A percentile compares a stretch with the other conserved stretches of the same genome.
These are phyloP conservation scores for Pteria penguin DNA, from an alignment of 2,888 invertebrate genomes.

Conservation along the genomic window DNA sequence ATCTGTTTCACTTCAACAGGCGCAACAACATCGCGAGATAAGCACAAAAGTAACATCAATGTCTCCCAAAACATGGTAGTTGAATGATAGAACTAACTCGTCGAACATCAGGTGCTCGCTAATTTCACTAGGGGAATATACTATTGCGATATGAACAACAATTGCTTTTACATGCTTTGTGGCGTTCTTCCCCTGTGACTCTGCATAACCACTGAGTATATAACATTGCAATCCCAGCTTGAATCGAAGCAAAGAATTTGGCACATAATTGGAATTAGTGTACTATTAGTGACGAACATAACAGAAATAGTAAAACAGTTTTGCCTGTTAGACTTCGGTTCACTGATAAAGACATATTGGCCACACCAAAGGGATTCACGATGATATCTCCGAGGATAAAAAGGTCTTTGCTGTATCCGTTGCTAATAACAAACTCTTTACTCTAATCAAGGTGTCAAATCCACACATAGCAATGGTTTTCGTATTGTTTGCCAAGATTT, in stretches of 20 bases:
- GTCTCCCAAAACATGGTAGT: not conserved
- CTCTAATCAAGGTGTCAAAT: not conserved
- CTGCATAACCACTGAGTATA: not conserved
- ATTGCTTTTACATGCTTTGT: too few species aligned
- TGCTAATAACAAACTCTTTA: not conserved
- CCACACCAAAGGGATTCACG: too few species aligned
- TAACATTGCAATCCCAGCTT: not conserved
- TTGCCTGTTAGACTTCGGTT: too few species aligned
- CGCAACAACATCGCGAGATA: not conserved
- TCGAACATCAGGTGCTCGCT: not conserved
- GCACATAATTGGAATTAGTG: not conserved
- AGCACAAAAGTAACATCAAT: not conserved
- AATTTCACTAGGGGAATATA: not conserved
- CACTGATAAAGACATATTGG: not conserved
- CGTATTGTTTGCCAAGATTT: not conserved
- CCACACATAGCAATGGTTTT: too few species aligned
- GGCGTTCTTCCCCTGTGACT: not conserved
- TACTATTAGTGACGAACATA: not conserved
- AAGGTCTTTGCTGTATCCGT: not conserved
- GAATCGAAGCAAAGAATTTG: not conserved
- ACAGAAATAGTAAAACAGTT: too few species aligned
- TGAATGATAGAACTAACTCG: not conserved
- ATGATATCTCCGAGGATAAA: too few species aligned
- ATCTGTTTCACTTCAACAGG: constrained; percentile 21
- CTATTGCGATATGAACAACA: not conserved